Percentiles rank a stretch among this genome's conserved stretches.
phyloP scores from a whole-genome alignment of 1,140 invertebrate genomes.

The Choristoneura fumiferana region DNA sequence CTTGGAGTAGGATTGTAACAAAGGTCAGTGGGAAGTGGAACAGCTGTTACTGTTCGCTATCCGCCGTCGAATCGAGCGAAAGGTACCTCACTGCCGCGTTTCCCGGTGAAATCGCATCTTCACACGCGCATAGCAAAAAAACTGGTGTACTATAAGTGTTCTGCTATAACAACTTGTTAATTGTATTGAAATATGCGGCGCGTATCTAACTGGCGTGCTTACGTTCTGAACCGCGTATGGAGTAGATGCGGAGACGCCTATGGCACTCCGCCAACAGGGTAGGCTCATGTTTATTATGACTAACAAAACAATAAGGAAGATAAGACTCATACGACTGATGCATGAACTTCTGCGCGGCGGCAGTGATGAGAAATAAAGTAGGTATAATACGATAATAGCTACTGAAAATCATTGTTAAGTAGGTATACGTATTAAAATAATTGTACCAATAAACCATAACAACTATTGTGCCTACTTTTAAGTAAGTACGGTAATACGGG shows the following conservation, averaged over 20 bases:
- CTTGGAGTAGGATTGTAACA: constrained; percentile 45
- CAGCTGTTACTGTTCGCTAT: constrained; percentile 56
- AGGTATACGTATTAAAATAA: too few species aligned
- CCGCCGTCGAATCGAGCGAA: constrained; percentile 64
- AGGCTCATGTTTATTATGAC: constrained; percentile 15
- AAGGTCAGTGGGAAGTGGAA: constrained; percentile 66
- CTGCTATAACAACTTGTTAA: constrained; percentile 42
- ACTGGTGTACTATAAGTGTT: constrained; percentile 43
- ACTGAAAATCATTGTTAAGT: too few species aligned
- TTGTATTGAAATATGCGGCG: constrained; percentile 58
- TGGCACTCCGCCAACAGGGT: constrained; percentile 4
- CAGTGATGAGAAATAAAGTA: constrained; percentile 1
- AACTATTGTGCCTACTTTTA: too few species aligned
- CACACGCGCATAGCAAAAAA: constrained; percentile 62
- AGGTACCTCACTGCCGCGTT: constrained; percentile 54
- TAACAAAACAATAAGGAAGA: constrained; percentile 18
- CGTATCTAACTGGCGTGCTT: constrained; percentile 27
- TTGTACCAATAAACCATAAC: too few species aligned
- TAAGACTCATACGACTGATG: not conserved
- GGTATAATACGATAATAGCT: too few species aligned
- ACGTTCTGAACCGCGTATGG: constrained; percentile 20
- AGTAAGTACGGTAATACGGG: too few species aligned
- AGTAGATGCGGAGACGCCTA: not conserved
- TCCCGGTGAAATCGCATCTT: constrained; percentile 71
- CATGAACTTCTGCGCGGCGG: constrained; percentile 1